Base-by-base conservation (phyloP, 2,797 vertebrate species). In the Phylloscopus collybita region DNA sequence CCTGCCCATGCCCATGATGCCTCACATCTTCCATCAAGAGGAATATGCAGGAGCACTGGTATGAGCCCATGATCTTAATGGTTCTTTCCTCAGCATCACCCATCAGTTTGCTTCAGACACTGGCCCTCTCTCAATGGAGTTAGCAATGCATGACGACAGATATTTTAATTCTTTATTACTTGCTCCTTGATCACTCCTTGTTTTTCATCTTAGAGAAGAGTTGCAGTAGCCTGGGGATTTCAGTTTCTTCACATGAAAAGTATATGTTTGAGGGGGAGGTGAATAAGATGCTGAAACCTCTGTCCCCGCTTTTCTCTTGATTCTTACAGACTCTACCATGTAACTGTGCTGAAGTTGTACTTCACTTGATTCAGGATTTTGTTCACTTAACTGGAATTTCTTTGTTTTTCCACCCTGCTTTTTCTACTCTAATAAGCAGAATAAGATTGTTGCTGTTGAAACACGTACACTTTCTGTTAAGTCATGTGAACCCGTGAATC, bases 301-400 rank as follows among this genome's bases (percentile, higher is more conserved):
- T 75, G 62, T 8, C 42, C 23, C 21, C 3, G 2, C 50, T 81
- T 90, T 88, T n/a, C 54, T 75, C 36, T 61, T 66, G 38, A 32
- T 59, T 90, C 36, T 70, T 79, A 69, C 40, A 1, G 3, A 56
- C 61, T 78, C 44, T 72, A 21, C 49, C 11, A 2, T 22, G 38
- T 69, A 49, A 70, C 79, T 84, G 66, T 90, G 66, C 74, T 89
- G 36, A 69, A 96, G 60, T 49, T 92, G 83, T 95, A 51, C n/a
- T 95, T 90, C 19, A 30, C 27, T 93, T 75, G 65, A 56, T 70
- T 90, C 56, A 81, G 62, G 73, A 87, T 70, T 92, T 80, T 51
- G 67, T 92, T 92, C 76, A 40, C 50, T 84, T 86, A 69, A 65
- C 56, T 93, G 88, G 82, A 85, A 89, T 74, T 4, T 36, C 51